Conservation (phyloP, 2,888 invertebrate genomes). For the Ctena decussata region DNA sequence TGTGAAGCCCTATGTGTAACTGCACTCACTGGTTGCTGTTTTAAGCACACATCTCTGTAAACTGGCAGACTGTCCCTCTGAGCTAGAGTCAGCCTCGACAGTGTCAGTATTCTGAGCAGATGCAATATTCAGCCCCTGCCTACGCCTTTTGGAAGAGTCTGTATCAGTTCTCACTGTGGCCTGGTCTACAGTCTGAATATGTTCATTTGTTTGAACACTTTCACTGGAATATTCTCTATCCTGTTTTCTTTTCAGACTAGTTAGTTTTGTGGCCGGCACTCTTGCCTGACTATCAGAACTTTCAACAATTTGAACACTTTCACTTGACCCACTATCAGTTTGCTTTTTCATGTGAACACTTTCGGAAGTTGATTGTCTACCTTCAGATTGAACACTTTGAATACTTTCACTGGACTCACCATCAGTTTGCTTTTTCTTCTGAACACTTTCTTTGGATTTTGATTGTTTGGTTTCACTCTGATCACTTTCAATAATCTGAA, state of each 20-base stretch:
- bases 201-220: not conserved
- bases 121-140: not conserved
- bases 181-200: not conserved
- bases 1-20: too few species aligned
- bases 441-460: not conserved
- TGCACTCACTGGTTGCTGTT: constrained; percentile 65
- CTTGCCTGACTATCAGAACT: not conserved
- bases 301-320: not conserved
- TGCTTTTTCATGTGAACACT: not conserved
- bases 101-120: not conserved
- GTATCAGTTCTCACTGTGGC: not conserved
- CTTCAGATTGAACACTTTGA: not conserved
- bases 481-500: not conserved
- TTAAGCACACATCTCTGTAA: constrained; percentile 66
- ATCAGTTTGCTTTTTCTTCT: not conserved
- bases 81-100: not conserved
- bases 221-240: not conserved
- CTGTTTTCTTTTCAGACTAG: not conserved
- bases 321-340: not conserved
- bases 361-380: not conserved
- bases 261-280: not conserved
- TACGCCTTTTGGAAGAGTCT: not conserved
- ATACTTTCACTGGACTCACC: not conserved
- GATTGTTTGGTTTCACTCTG: not conserved
- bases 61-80: not conserved